phyloP scores from a whole-genome alignment of 2,797 vertebrate genomes.

The Gymnopithys bicolor region DNA sequence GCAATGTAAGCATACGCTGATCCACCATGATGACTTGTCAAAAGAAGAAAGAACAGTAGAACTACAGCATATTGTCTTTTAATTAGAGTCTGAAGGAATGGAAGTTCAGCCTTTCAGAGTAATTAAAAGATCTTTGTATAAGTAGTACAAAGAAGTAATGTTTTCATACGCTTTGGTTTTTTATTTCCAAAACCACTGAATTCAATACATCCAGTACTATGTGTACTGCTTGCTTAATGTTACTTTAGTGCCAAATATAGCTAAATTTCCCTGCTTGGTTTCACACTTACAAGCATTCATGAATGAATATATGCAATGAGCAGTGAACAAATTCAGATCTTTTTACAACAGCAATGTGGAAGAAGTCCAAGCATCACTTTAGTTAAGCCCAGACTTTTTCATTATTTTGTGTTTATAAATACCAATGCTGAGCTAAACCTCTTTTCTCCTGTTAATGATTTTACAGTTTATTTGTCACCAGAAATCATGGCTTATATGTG shows the following conservation, averaged over 20 bases:
- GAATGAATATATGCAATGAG: neutral
- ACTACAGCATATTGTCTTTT: constrained; percentile 65
- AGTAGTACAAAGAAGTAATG: constrained; percentile 69
- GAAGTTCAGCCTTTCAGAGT: constrained; percentile 53
- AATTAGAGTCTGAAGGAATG: constrained; percentile 65
- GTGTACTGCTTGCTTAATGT: neutral
- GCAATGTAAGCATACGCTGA: constrained; percentile 79
- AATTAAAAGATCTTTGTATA: constrained; percentile 73
- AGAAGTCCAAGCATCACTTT: neutral
- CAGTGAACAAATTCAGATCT: neutral
- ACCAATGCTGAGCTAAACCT: neutral
- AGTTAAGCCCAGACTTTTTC: neutral
- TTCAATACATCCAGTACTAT: neutral
- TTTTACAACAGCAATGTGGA: neutral
- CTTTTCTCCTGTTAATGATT: neutral
- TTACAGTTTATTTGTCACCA: neutral
- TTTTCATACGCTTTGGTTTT: constrained; percentile 38
- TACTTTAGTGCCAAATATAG: constrained; percentile 32
- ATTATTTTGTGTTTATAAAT: neutral
- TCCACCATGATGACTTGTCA: constrained; percentile 72
- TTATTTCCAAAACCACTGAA: constrained; percentile 11
- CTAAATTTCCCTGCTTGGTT: constrained; percentile 27
- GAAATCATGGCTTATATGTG: neutral
- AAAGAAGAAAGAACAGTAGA: constrained; percentile 61
- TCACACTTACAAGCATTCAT: constrained; percentile 40